Evolutionary conservation across 2,113 vertebrate genomes (phyloP).

Genomic region (Hemiscyllium ocellatum): DNA sequence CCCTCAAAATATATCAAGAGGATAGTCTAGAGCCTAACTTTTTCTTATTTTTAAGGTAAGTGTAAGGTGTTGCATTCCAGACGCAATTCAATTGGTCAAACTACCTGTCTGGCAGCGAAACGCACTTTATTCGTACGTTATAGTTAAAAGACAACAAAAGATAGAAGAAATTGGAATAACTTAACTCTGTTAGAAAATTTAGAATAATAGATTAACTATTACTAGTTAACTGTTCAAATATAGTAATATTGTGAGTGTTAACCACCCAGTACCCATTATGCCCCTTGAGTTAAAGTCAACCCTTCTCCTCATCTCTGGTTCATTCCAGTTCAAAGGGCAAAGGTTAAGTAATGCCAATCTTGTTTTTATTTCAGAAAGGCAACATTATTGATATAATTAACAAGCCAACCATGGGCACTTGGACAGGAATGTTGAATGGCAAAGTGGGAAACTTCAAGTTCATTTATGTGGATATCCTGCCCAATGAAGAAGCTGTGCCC

Average conservation of each 20-base stretch:
- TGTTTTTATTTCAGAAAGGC: conserved; percentile 64
- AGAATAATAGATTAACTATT: too few species aligned
- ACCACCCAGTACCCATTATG: not conserved
- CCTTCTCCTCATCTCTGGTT: not conserved
- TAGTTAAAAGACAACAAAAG: too few species aligned
- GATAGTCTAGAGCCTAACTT: too few species aligned
- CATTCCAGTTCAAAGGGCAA: not conserved
- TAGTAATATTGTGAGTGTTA: not conserved
- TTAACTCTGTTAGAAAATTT: too few species aligned
- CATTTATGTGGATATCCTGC: conserved; percentile 80
- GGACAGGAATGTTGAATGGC: conserved; percentile 81
- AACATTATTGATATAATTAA: conserved; percentile 84
- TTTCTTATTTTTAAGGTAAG: too few species aligned
- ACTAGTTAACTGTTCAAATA: too few species aligned
- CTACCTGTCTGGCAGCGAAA: too few species aligned
- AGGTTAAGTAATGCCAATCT: not conserved
- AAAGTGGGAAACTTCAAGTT: conserved; percentile 90
- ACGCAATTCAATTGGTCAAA: too few species aligned
- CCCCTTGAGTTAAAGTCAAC: not conserved
- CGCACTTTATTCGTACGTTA: too few species aligned
- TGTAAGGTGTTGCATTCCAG: too few species aligned
- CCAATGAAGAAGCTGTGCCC: conserved; percentile 56
- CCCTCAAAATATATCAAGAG: too few species aligned
- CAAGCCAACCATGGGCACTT: conserved; percentile 87
- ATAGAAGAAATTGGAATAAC: too few species aligned